phyloP scores from a whole-genome alignment of 2,797 vertebrate species.

The Sardinella longiceps region DNA sequence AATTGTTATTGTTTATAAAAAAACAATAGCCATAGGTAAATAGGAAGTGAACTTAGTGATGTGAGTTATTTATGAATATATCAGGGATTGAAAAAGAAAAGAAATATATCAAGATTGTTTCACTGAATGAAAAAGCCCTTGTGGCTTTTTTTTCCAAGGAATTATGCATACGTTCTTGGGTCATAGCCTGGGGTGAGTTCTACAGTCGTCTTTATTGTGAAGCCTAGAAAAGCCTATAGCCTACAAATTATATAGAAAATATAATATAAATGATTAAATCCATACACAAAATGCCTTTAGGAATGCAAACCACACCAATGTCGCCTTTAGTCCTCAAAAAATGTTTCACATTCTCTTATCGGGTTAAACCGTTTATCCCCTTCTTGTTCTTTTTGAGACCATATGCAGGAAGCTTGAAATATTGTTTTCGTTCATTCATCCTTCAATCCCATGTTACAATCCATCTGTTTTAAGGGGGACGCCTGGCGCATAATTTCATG shows the following conservation, averaged over 20 bases:
- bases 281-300: neutral
- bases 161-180: too few relatives aligned
- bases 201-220: neutral
- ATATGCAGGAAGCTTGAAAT: conserved; percentile 32
- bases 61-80: neutral
- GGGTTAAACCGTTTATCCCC: conserved; percentile 16
- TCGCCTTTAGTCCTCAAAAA: neutral
- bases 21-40: neutral
- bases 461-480: conserved; percentile 38
- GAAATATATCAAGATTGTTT: neutral
- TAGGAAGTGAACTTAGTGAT: neutral
- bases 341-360: conserved; percentile 1
- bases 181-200: neutral
- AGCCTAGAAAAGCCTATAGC: neutral
- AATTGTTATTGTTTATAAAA: too few relatives aligned
- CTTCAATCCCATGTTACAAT: conserved; percentile 29
- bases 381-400: conserved; percentile 24
- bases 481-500: conserved; percentile 57
- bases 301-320: neutral
- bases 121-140: neutral
- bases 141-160: neutral
- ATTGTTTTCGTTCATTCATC: conserved; percentile 32
- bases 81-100: neutral
- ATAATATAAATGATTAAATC: neutral
- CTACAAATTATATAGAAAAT: neutral